A percentile compares a stretch with the other conserved stretches of the same genome.
Conservation (phyloP, 2,888 invertebrate species). For the Parnassius orleans region DNA sequence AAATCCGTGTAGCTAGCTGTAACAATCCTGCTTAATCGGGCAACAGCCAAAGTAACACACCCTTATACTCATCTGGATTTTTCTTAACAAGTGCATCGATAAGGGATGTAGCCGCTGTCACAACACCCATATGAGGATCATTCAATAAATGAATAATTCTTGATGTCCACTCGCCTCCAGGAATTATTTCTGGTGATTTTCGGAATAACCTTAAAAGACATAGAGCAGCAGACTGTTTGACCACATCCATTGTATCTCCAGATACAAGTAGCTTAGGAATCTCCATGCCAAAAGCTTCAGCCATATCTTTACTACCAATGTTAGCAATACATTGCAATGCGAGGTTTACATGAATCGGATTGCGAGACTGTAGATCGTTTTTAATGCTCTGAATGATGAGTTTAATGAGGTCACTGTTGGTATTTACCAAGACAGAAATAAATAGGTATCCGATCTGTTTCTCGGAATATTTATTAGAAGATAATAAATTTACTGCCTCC, state of each 20-base stretch:
- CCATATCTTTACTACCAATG: constrained; percentile 99
- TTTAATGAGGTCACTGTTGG: constrained; percentile 99
- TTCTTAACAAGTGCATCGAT: constrained; percentile 99
- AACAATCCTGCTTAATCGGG: constrained; percentile 97
- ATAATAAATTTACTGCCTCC: constrained; percentile 99
- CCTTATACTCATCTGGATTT: constrained; percentile 99
- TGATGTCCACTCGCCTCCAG: constrained; percentile 99
- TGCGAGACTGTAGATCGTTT: constrained; percentile 97
- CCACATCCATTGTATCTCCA: constrained; percentile 99
- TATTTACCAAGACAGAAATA: constrained; percentile 99
- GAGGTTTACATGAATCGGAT: constrained; percentile 98
- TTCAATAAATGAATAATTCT: constrained; percentile 98
- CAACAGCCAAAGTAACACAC: constrained; percentile 99
- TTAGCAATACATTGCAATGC: constrained; percentile 99
- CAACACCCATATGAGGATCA: constrained; percentile 99
- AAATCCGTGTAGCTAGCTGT: constrained; percentile 99
- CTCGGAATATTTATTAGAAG: constrained; percentile 99
- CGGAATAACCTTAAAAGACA: constrained; percentile 96
- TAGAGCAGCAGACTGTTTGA: constrained; percentile 99
- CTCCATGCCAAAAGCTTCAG: constrained; percentile 99
- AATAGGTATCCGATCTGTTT: constrained; percentile 99
- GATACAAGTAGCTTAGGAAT: constrained; percentile 99
- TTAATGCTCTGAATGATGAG: constrained; percentile 99
- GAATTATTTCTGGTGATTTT: constrained; percentile 97
- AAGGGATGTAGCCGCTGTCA: constrained; percentile 98